A percentile compares a stretch with the other conserved stretches of the same genome.
Evolutionary conservation across 2,113 vertebrate genomes (phyloP).

Genomic region (Parotia lawesii): DNA sequence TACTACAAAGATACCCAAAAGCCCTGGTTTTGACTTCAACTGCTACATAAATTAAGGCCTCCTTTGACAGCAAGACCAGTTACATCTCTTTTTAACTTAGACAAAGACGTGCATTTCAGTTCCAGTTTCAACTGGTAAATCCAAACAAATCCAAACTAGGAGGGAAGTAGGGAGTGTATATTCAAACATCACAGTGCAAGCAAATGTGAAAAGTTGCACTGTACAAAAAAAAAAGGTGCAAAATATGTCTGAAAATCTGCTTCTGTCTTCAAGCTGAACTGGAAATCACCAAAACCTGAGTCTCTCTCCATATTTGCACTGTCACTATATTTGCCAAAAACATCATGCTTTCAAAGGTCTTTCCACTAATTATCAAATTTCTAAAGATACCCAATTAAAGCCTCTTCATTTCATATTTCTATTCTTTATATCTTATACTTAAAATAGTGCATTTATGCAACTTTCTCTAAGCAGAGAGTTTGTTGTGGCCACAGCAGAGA

Average conservation of each 20-base stretch:
- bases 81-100: neutral
- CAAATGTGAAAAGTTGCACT: neutral
- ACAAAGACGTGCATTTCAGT: neutral
- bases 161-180: rapidly evolving
- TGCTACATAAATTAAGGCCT: neutral
- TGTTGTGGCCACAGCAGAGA: neutral
- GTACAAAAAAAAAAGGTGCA: neutral
- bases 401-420: neutral
- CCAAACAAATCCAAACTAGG: neutral
- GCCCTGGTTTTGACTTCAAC: neutral
- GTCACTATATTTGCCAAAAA: neutral
- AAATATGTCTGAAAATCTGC: neutral
- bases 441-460: neutral
- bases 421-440: neutral
- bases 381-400: neutral
- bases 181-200: neutral
- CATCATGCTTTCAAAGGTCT: neutral
- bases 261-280: neutral
- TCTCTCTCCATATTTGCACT: neutral
- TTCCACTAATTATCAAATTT: neutral
- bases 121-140: neutral
- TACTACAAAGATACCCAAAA: neutral
- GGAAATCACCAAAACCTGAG: neutral
- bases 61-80: neutral
- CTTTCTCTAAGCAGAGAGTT: neutral